Base-by-base conservation (phyloP, 2,888 invertebrate genomes). In the Apamea crenata region DNA sequence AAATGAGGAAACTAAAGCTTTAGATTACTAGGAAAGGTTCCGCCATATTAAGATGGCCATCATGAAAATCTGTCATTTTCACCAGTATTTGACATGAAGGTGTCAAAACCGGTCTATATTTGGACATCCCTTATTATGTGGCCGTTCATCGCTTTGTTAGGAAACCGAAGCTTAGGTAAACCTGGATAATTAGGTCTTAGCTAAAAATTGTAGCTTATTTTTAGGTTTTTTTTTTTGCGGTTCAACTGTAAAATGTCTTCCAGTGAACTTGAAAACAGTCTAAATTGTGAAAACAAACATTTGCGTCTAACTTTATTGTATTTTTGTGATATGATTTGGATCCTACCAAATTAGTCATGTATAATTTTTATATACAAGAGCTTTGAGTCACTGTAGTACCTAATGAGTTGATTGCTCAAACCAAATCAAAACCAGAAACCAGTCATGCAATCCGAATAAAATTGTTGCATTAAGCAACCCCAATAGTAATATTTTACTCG, bases 381-480 rank as follows among this genome's bases (percentile, higher is more conserved):
- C 36, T 69, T 66, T 74, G 69, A 50, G 16, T 32, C 14, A 53
- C 29, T 76, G 5, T 63, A 32, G 5, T 50, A 29, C 50, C 6
- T 56, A 74, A 74, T 78, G 16, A 76, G 16, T 63, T 78, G 75
- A 73, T 81, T 85, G 74, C 75, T 67, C 59, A 77, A 73, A 78
- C 67, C 61, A 83, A 85, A 85, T 83, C 78, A 73, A 79, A 83
- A 67, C 73, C 69, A 78, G 65, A 72, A 81, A 76, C 40, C 83
- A 74, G 78, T 78, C 79, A 85, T 85, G 85, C 77, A 85, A 81
- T 74, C 74, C 25, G 18, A 82, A 79, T 69, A 79, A 78, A 78
- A 78, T 71, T 50, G 63, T 77, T 85, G 56, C 78, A 74, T 78
- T 79, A 70, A 63, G 50, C 29, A 63, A 71, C 86, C 86, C 88